phyloP scores from a whole-genome alignment of 1,140 invertebrate species.

The Cotesia chilonis region DNA sequence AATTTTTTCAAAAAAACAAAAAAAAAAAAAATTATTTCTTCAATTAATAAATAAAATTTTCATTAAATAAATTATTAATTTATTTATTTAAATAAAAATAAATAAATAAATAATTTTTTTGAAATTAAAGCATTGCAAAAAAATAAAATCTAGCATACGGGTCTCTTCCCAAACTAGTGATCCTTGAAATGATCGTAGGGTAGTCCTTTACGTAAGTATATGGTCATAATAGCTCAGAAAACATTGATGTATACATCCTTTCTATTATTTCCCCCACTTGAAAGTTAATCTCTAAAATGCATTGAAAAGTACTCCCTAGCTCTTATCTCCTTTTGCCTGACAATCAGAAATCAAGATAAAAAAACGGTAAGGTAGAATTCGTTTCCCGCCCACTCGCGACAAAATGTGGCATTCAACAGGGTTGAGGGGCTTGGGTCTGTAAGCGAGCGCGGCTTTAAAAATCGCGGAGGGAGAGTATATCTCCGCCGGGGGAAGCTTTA shows the following conservation, averaged over 20 bases:
- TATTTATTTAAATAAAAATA: too few relatives aligned
- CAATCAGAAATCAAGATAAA: neutral
- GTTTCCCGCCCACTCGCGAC: conserved; percentile 43
- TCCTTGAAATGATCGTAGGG: too few relatives aligned
- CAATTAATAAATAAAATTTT: too few relatives aligned
- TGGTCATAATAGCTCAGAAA: conserved; percentile 4
- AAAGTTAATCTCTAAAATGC: neutral
- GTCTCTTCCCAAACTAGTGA: too few relatives aligned
- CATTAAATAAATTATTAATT: too few relatives aligned
- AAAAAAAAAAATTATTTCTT: too few relatives aligned
- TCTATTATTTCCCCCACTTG: conserved; percentile 1
- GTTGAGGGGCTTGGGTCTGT: conserved; percentile 39
- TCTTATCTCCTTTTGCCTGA: conserved; percentile 41
- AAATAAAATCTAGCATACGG: too few relatives aligned
- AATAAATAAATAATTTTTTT: too few relatives aligned
- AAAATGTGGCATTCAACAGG: conserved; percentile 59
- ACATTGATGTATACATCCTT: neutral
- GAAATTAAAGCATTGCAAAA: too few relatives aligned
- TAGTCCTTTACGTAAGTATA: neutral
- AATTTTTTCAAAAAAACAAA: too few relatives aligned
- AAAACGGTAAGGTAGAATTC: neutral
- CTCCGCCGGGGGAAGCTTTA: conserved; percentile 12
- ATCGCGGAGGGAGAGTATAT: conserved; percentile 16
- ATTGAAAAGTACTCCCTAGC: conserved; percentile 27
- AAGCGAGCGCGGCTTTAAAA: neutral